Evolutionary conservation across 2,113 vertebrate species (phyloP).

Genomic region (Ibidorhyncha struthersii): DNA sequence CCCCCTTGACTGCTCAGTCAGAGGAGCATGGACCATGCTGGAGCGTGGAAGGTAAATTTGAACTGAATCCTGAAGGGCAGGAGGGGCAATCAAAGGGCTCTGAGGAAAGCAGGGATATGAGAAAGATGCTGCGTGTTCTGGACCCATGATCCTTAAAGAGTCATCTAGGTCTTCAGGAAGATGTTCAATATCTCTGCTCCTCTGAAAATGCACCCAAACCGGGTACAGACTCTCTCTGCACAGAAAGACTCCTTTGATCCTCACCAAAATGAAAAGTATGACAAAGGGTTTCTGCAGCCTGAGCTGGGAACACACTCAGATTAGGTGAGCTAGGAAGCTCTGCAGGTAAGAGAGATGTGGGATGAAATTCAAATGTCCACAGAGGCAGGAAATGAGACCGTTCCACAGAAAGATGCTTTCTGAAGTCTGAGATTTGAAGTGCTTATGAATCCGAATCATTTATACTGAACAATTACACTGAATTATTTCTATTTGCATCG

Average conservation of each 20-base stretch:
- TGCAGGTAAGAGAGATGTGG: not conserved
- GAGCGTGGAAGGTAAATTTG: not conserved
- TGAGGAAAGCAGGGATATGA: not conserved
- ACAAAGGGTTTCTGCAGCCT: not conserved
- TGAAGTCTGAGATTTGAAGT: not conserved
- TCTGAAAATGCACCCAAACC: not conserved
- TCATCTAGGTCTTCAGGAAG: not conserved
- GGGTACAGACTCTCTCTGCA: not conserved
- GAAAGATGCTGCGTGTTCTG: not conserved
- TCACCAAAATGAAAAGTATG: not conserved
- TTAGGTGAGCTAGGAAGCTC: not conserved
- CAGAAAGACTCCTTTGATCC: not conserved
- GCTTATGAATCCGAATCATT: not conserved
- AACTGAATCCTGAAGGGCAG: not conserved
- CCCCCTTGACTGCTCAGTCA: not conserved
- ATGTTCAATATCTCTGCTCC: not conserved
- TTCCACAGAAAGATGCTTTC: not conserved
- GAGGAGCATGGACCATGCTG: not conserved
- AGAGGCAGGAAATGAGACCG: not conserved
- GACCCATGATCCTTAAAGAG: not conserved
- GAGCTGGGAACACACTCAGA: not conserved
- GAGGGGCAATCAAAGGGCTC: not conserved
- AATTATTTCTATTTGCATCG: not conserved
- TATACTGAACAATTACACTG: not conserved
- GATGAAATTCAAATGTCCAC: not conserved